Base-by-base conservation (phyloP, 2,888 invertebrate species). In the Aphodius sticticus region DNA sequence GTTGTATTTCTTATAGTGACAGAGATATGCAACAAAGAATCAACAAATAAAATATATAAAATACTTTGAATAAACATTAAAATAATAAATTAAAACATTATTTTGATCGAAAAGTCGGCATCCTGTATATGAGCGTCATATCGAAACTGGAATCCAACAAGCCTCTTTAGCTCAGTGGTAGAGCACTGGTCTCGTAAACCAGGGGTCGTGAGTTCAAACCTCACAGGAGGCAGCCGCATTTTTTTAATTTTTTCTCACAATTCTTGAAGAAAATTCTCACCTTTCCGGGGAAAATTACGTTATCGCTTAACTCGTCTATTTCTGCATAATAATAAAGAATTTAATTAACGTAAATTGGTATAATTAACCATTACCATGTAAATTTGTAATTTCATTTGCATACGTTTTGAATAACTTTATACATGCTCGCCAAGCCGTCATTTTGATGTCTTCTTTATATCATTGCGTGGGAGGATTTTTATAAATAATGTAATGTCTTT, bases 151-250 rank as follows among this genome's bases (percentile, higher is more conserved):
- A 5, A 53, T 12, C 53, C 53, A 53, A 53, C 53, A 79, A 83
- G 94, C 94, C 94, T 93, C 93, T 93, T 93, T 94, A 94, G 94
- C 94, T 94, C 93, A 94, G 94, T 93, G 94, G 94, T 93, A 94
- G 94, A 94, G 94, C 94, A 93, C 94, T 93, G 93, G 94, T 94
- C 94, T 94, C 93, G 94, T 94, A 94, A 94, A 94, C 94, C 93
- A 94, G 94, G 93, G 94, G 94, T 94, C 94, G 93, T 93, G 94
- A 93, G 94, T 94, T 94, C 94, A 93, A 94, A 93, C 93, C 94
- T 93, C 93, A 93, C 93, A 93, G 93, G 93, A 93, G 94, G 93
- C 93, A 93, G 7, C 12, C 71, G 15, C 37, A 26, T n/a, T 36
- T 74, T 74, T 74, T 74, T 36, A 26, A 7, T 36, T 74, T 74